Base-by-base conservation (phyloP, 2,797 vertebrate genomes). In the Liasis olivaceus region DNA sequence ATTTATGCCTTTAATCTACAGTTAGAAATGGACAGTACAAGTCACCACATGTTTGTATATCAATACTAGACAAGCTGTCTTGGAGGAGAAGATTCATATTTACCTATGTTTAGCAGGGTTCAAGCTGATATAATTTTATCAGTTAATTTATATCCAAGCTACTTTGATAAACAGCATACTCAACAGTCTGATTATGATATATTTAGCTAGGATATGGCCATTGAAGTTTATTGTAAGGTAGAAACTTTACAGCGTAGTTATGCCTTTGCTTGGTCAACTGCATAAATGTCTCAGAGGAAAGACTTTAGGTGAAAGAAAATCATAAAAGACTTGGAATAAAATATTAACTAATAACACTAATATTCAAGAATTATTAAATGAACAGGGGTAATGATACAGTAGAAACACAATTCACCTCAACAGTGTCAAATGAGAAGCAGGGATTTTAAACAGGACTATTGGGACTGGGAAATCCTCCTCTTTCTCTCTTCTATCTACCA, bases 331-430 rank as follows among this genome's bases (percentile, higher is more conserved):
- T 26, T 91, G 58, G 88, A 69, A 96, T 97, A 95, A 98, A 97
- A 97, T 97, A 97, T 97, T 97, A 95, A 98, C 97, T 95, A 93
- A 85, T 93, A 88, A 89, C 94, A 95, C 96, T 97, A 97, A 98
- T 97, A 26, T 97, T 96, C 93, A 97, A 97, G 95, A 92, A 96
- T 72, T 20, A 94, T 97, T 97, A 96, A 96, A 89, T 77, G 62
- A 95, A 93, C 91, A 91, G 60, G 63, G 95, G 85, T 86, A 85
- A 97, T 97, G 97, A 96, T 93, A 91, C 90, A 93, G 77, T 88
- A 91, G 92, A 88, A 94, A 95, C 93, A 95, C 87, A 36, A 93
- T 93, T 90, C 94, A 91, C 17, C 26, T 89, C 1, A 12, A 66
- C 64, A 66, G 64, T n/a, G 3, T 66, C 11, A n/a, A 66, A 66